phyloP scores from a whole-genome alignment of 2,113 vertebrate genomes.

The Dipodomys ordii region DNA sequence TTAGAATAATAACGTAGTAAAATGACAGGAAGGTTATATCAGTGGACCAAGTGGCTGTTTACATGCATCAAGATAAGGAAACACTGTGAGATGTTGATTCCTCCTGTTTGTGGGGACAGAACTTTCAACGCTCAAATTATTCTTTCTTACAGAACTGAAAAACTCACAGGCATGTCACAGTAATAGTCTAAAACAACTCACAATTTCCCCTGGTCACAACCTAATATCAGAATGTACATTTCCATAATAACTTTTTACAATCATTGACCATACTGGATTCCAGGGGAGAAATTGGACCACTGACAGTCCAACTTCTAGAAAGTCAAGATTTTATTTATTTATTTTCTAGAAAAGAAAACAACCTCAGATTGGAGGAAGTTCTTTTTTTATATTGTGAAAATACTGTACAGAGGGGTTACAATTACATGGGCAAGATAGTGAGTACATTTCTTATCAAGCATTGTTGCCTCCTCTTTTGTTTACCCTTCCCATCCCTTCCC shows the following conservation, averaged over 20 bases:
- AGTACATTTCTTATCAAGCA: no score
- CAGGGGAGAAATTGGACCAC: background rate
- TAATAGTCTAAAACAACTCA: background rate
- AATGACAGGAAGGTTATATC: conserved; percentile 51
- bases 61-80: conserved; percentile 50
- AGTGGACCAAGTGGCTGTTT: background rate
- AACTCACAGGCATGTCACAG: background rate
- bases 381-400: no score
- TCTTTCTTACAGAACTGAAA: conserved; percentile 51
- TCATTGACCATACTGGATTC: background rate
- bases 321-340: background rate
- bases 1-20: conserved; percentile 52
- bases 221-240: background rate
- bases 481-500: no score
- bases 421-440: no score
- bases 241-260: background rate
- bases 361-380: background rate
- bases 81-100: conserved; percentile 32
- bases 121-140: conserved; percentile 34
- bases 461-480: no score
- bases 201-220: background rate
- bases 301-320: background rate
- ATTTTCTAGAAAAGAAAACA: background rate
- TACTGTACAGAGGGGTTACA: no score
- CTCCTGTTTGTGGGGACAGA: conserved; percentile 4